Conservation (phyloP, 2,797 vertebrate genomes). For the Artibeus lituratus region DNA sequence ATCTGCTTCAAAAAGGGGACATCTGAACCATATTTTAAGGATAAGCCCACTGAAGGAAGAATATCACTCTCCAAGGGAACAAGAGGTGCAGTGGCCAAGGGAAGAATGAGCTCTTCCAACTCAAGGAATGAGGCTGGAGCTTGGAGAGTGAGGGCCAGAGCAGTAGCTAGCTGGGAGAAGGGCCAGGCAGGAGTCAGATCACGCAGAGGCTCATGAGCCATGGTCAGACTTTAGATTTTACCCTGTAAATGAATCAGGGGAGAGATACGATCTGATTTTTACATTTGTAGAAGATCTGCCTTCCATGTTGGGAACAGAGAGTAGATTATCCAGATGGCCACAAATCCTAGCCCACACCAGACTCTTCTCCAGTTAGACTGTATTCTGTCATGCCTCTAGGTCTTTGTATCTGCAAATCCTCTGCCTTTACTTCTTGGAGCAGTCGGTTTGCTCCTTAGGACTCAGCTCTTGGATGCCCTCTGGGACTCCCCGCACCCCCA, state of each 20-base stretch:
- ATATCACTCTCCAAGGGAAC: background rate
- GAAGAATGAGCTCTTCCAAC: background rate
- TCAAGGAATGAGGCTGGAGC: background rate
- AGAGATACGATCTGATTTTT: background rate
- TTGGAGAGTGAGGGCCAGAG: background rate
- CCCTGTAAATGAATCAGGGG: background rate
- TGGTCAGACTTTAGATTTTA: background rate
- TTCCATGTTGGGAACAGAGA: background rate
- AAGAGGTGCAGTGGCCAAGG: background rate
- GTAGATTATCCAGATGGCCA: background rate
- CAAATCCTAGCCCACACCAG: background rate
- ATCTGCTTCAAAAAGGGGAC: background rate
- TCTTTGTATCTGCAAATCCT: background rate
- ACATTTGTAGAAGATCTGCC: background rate
- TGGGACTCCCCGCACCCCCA: background rate
- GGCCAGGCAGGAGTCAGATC: background rate
- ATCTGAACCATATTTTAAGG: background rate
- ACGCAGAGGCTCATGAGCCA: background rate
- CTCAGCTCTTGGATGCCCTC: background rate
- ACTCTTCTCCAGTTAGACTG: background rate
- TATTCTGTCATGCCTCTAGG: accelerated
- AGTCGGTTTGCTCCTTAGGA: background rate
- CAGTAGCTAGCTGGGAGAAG: accelerated
- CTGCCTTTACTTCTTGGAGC: background rate
- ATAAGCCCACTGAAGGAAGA: background rate